These are phyloP conservation scores for Drosophila neoperkinsi DNA, from an alignment of 2,888 invertebrate species.

Conservation along the genomic window DNA sequence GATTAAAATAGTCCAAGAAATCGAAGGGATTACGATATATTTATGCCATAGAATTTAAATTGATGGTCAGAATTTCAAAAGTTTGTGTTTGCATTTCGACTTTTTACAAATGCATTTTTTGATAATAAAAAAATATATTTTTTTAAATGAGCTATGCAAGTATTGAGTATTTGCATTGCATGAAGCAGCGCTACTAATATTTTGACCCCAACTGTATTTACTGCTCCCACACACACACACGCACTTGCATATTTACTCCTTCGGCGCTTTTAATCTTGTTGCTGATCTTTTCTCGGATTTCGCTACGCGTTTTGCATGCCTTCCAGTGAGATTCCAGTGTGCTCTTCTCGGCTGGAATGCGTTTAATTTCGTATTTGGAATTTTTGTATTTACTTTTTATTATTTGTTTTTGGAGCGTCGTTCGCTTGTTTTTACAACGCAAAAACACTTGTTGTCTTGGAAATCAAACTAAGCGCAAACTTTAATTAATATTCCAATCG, in stretches of 20 bases:
- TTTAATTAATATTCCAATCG: slow-evolving; percentile 81
- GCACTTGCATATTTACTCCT: slow-evolving; percentile 6
- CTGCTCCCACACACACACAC: slow-evolving; percentile 11
- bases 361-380: slow-evolving; percentile 75
- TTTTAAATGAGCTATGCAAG: background rate
- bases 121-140: background rate
- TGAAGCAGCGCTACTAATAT: background rate
- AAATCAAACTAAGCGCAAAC: slow-evolving; percentile 76
- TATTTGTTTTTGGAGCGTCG: slow-evolving; percentile 56
- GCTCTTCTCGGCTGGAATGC: slow-evolving; percentile 73
- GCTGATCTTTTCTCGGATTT: slow-evolving; percentile 60
- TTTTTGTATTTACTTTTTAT: slow-evolving; percentile 59
- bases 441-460: slow-evolving; percentile 74
- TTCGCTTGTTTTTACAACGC: slow-evolving; percentile 74
- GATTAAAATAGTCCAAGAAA: background rate
- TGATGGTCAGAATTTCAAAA: no score
- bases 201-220: background rate
- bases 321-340: slow-evolving; percentile 24
- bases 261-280: slow-evolving; percentile 61
- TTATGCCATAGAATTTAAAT: background rate
- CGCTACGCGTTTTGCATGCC: slow-evolving; percentile 73
- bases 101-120: background rate
- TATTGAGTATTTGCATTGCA: background rate
- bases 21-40: background rate
- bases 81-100: accelerated